A percentile compares a stretch with the other conserved stretches of the same genome.
These are phyloP conservation scores for Tinea trinotella DNA, from an alignment of 2,888 invertebrate genomes.

Conservation along the genomic window DNA sequence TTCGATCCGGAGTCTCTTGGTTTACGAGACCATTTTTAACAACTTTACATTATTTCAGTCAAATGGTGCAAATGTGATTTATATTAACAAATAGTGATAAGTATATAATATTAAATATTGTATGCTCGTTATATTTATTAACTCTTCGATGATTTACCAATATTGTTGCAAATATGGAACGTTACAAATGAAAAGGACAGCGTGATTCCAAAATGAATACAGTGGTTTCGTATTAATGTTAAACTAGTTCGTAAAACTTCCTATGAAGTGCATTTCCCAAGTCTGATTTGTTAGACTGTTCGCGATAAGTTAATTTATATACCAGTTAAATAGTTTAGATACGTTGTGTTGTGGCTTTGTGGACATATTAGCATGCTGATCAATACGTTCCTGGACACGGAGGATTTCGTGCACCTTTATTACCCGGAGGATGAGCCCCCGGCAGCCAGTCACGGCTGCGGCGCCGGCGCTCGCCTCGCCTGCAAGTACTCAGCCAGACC, in stretches of 20 bases:
- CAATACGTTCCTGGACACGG: slow-evolving; percentile 68
- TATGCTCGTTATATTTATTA: slow-evolving; percentile 13
- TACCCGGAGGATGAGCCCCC: slow-evolving; percentile 60
- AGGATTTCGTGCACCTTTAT: slow-evolving; percentile 68
- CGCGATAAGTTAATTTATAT: slow-evolving; percentile 45
- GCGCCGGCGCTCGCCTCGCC: slow-evolving; percentile 61
- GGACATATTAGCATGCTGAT: slow-evolving; percentile 57
- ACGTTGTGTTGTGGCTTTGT: slow-evolving; percentile 3
- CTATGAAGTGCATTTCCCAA: slow-evolving; percentile 36
- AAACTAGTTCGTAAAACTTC: slow-evolving; percentile 29
- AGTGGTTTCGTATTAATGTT: slow-evolving; percentile 28
- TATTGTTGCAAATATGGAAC: slow-evolving; percentile 41
- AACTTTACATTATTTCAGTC: slow-evolving; percentile 4
- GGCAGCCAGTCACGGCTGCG: slow-evolving; percentile 51
- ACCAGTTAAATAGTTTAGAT: slow-evolving; percentile 39
- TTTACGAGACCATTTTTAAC: too few species aligned
- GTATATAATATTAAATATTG: slow-evolving; percentile 15
- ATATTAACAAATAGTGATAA: slow-evolving; percentile 36
- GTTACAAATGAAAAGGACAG: slow-evolving; percentile 39
- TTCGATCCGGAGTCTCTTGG: too few species aligned
- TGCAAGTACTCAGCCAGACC: slow-evolving; percentile 58
- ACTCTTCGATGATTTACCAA: neutral
- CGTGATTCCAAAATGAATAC: slow-evolving; percentile 38
- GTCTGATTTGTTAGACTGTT: slow-evolving; percentile 55
- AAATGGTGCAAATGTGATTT: slow-evolving; percentile 56